These are phyloP conservation scores for Bombus confusus DNA, from an alignment of 1,140 invertebrate species.

Conservation along the genomic window DNA sequence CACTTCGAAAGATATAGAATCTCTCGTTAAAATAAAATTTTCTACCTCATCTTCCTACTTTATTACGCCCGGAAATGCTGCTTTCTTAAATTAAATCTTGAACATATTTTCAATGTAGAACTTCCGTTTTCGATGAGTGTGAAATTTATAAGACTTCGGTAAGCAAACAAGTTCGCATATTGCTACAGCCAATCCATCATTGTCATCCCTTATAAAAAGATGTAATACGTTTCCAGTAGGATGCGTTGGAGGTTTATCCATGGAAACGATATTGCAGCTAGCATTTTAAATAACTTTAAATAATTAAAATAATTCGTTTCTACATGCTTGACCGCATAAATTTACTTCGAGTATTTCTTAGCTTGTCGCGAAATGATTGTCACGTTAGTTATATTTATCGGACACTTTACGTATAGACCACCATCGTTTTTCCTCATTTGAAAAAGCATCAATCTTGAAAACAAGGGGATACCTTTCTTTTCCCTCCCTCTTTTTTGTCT, in stretches of 20 bases:
- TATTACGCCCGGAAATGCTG: too few species aligned
- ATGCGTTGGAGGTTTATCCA: not conserved
- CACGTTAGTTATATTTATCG: not conserved
- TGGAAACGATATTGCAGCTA: not conserved
- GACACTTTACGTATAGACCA: not conserved
- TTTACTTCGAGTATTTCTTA: too few species aligned
- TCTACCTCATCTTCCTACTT: too few species aligned
- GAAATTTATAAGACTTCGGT: not conserved
- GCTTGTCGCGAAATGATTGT: not conserved
- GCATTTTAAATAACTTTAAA: not conserved
- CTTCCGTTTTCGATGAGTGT: not conserved
- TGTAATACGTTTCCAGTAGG: not conserved
- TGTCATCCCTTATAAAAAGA: not conserved
- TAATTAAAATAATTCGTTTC: not conserved
- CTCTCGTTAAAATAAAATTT: not conserved
- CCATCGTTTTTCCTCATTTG: not conserved
- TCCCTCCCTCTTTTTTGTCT: not conserved
- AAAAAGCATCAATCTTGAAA: not conserved
- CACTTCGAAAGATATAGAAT: not conserved
- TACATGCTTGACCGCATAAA: too few species aligned
- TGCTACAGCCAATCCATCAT: not conserved
- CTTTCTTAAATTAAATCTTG: not conserved
- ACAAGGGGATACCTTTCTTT: not conserved
- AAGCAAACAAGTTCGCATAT: not conserved
- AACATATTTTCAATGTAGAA: not conserved